Conservation (phyloP, 1,140 invertebrate species). For the Pogonus chalceus region DNA sequence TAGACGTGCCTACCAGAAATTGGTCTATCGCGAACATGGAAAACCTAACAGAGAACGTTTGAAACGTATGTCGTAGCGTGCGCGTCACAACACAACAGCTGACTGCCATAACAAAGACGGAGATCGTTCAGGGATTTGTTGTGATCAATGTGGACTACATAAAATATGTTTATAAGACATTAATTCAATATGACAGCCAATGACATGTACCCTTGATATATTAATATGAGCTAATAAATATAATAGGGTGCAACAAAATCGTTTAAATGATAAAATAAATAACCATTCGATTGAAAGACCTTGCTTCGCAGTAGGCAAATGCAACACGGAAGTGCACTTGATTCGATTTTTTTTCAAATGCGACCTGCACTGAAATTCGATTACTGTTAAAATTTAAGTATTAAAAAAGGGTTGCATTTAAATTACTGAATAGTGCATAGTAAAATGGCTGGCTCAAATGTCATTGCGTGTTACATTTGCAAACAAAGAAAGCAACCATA, state of each 20-base stretch:
- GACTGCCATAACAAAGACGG: conserved; percentile 23
- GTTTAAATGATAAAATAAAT: background rate
- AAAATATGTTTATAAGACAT: conserved; percentile 7
- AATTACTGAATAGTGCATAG: background rate
- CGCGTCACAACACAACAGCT: conserved; percentile 17
- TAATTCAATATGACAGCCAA: conserved; percentile 5
- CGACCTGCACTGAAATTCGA: background rate
- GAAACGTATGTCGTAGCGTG: background rate
- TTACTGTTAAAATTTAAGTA: background rate
- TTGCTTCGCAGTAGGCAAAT: background rate
- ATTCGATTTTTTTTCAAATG: background rate
- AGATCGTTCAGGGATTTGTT: background rate
- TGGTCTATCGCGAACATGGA: background rate
- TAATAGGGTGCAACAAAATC: conserved; percentile 1
- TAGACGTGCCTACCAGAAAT: background rate
- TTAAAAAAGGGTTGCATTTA: background rate
- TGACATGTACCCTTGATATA: background rate
- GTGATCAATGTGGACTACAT: conserved; percentile 8
- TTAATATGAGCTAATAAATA: background rate
- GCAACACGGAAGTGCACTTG: background rate
- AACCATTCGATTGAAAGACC: background rate
- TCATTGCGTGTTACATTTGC: conserved; percentile 4
- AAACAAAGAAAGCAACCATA: conserved; percentile 6
- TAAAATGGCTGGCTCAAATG: background rate
- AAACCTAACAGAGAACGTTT: background rate